Evolutionary conservation across 2,888 invertebrate species (phyloP).

Genomic region (Molanna angustata): DNA sequence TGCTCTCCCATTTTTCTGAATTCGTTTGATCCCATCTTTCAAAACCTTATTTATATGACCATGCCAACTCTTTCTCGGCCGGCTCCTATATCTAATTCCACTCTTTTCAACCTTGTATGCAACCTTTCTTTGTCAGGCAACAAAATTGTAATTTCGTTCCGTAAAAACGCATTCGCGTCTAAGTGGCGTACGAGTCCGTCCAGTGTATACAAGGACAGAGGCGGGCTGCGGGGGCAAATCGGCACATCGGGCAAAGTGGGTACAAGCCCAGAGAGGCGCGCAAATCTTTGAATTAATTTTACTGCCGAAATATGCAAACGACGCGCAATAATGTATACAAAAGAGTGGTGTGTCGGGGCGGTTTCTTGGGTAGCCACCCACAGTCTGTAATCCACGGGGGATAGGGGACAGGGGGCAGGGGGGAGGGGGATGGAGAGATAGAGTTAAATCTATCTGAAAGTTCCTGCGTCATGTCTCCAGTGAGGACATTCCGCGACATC

Average conservation of each 20-base stretch:
- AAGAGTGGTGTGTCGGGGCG: constrained; percentile 51
- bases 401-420: constrained; percentile 10
- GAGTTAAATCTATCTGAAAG: constrained; percentile 20
- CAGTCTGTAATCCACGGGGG: no score
- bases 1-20: no score
- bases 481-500: background rate
- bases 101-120: no score
- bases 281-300: constrained; percentile 61
- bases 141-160: no score
- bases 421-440: constrained; percentile 18
- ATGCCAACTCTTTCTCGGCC: no score
- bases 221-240: constrained; percentile 8
- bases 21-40: no score
- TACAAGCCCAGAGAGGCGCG: constrained; percentile 35
- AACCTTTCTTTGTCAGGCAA: no score
- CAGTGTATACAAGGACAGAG: background rate
- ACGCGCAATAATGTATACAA: constrained; percentile 57
- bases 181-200: background rate
- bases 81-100: no score
- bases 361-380: no score
- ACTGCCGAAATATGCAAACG: constrained; percentile 59
- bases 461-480: constrained; percentile 7
- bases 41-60: no score
- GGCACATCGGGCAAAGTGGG: constrained; percentile 20
- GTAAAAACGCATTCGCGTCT: no score